phyloP scores from a whole-genome alignment of 2,888 invertebrate species.

The Lissocephala sabroskyi region DNA sequence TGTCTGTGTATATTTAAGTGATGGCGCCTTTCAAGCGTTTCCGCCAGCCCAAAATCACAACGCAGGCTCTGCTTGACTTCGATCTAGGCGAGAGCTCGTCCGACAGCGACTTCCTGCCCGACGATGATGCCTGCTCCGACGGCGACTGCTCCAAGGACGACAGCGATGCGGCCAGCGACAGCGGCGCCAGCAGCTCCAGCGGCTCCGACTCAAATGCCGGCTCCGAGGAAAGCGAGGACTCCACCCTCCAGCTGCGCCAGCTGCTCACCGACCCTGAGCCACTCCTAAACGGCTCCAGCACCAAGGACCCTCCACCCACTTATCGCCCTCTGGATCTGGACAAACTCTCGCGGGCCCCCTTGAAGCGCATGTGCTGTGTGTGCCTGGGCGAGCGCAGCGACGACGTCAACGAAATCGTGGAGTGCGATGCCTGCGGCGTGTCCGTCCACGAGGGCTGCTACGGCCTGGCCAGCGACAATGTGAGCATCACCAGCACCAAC shows the following conservation, averaged over 20 bases:
- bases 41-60: conserved; percentile 78
- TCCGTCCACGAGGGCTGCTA: conserved; percentile 98
- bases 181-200: conserved; percentile 57
- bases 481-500: conserved; percentile 92
- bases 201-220: conserved; percentile 50
- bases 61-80: conserved; percentile 84
- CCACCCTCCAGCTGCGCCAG: conserved; percentile 51
- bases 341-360: conserved; percentile 72
- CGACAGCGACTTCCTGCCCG: conserved; percentile 94
- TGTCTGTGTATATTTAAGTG: too few relatives aligned
- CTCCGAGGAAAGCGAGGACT: conserved; percentile 62
- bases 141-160: conserved; percentile 72
- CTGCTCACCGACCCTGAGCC: conserved; percentile 40
- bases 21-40: conserved; percentile 72
- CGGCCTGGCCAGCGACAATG: conserved; percentile 89
- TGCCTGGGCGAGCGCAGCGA: conserved; percentile 95
- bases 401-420: conserved; percentile 95
- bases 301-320: not conserved
- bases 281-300: conserved; percentile 19
- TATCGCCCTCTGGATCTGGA: not conserved
- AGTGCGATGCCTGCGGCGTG: conserved; percentile 97
- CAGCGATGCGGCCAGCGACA: conserved; percentile 77
- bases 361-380: conserved; percentile 90
- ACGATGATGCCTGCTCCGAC: conserved; percentile 78
- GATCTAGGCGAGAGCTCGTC: conserved; percentile 93